phyloP scores from a whole-genome alignment of 2,888 invertebrate genomes.

The Mimumesa dahlbomi region DNA sequence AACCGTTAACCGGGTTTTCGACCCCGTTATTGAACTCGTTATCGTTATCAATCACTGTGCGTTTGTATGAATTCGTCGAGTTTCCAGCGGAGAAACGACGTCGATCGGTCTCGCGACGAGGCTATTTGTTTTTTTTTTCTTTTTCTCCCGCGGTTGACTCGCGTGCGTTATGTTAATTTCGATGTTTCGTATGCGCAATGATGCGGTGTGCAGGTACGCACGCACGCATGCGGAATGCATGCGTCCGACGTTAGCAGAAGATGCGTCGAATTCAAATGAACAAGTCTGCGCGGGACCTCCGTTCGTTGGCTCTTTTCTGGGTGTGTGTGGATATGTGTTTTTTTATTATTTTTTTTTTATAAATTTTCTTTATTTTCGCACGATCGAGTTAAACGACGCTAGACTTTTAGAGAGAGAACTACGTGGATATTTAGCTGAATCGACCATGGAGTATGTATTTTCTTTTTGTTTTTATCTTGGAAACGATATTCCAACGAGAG shows the following conservation, averaged over 20 bases:
- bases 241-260: conserved; percentile 52
- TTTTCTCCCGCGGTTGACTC: conserved; percentile 21
- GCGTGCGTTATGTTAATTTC: conserved; percentile 65
- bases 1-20: conserved; percentile 13
- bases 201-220: conserved; percentile 52
- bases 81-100: conserved; percentile 45
- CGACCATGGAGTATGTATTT: too few relatives aligned
- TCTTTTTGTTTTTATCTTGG: too few relatives aligned
- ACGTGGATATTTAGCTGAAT: too few relatives aligned
- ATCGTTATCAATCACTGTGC: conserved; percentile 54
- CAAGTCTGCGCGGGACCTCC: conserved; percentile 20
- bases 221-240: conserved; percentile 56
- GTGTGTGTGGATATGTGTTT: too few relatives aligned
- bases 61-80: conserved; percentile 38
- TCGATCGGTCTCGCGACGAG: conserved; percentile 2
- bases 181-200: conserved; percentile 70
- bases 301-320: conserved; percentile 33
- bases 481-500: too few relatives aligned
- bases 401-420: too few relatives aligned
- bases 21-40: conserved; percentile 27
- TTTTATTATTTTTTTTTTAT: too few relatives aligned
- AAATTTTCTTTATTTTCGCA: background rate
- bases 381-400: too few relatives aligned
- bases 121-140: too few relatives aligned
- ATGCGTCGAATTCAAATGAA: conserved; percentile 67